Conservation (phyloP, 2,888 invertebrate genomes). For the Cosmia pyralina region DNA sequence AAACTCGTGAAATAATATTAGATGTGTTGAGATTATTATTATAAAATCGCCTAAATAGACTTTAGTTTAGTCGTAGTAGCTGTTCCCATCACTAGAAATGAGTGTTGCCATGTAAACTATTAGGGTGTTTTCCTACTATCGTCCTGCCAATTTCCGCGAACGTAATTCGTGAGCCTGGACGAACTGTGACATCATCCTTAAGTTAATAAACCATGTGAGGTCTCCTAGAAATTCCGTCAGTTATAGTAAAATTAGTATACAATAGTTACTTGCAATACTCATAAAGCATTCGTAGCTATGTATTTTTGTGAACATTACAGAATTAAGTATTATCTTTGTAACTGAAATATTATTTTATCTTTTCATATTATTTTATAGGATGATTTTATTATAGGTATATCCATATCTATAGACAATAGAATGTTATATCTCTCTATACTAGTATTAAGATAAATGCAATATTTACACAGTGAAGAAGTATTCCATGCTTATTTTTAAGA, state of each 20-base stretch:
- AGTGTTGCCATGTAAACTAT: constrained; percentile 43
- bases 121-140: neutral
- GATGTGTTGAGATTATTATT: constrained; percentile 24
- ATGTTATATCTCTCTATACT: constrained; percentile 67
- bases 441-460: constrained; percentile 67
- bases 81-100: constrained; percentile 46
- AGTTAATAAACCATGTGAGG: constrained; percentile 15
- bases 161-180: constrained; percentile 2
- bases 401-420: constrained; percentile 66
- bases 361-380: constrained; percentile 60
- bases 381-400: constrained; percentile 66
- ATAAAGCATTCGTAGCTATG: constrained; percentile 39
- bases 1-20: constrained; percentile 19
- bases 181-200: constrained; percentile 19
- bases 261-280: constrained; percentile 48
- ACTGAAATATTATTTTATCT: constrained; percentile 68
- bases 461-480: constrained; percentile 58
- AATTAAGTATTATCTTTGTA: constrained; percentile 69
- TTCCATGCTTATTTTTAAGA: constrained; percentile 44
- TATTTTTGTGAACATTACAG: constrained; percentile 67
- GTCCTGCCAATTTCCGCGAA: neutral
- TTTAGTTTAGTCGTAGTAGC: constrained; percentile 41
- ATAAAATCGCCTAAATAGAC: constrained; percentile 43
- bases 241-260: constrained; percentile 23
- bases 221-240: constrained; percentile 39